Evolutionary conservation across 2,113 vertebrate genomes (phyloP), one percentile per base, ranked within the genome.

Genomic region (Dryoscopus gambensis): DNA sequence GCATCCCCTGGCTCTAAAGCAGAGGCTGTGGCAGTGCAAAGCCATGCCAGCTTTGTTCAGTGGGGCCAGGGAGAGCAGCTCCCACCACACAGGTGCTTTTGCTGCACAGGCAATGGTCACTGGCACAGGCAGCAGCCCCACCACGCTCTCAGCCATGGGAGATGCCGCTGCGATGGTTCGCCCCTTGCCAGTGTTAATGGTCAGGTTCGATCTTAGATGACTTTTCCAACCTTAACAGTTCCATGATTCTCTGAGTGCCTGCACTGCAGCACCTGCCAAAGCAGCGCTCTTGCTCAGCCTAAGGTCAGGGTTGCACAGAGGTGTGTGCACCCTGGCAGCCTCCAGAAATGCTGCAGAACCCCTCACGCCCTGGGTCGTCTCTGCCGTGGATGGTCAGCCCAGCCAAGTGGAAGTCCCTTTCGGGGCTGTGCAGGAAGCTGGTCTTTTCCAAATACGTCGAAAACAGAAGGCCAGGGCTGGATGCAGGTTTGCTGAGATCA

Each of bases 391-490:
- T 33, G 40, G 69, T 49, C 93, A 90, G 87, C 40, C 78, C 11
- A 40, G 94, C 53, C 87, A 81, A 88, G 87, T 47, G 62, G 78
- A 92, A 97, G 95, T 97, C 96, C 96, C 97, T 90, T 87, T 87
- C 2, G 2, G 78, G 91, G 87, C 89, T 17, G 37, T 33, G 81
- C 73, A 96, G 91, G 93, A 94, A 91, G 85, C 81, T 81, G 44
- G 60, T 95, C 95, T 98, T 98, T 84, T 95, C 99, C 99, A 98
- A 99, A 99, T 98, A 99, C 94, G 98, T 98, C 97, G 93, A 98
- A 98, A 98, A 97, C 84, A 95, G 79, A 90, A 75, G 90, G 84
- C 84, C 69, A 77, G 94, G 40, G 92, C 93, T 68, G 96, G 95
- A 97, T 98, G 97, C 95, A 97, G 98, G 96, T 97, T 98, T 97